These are phyloP conservation scores for Daubentonia madagascariensis DNA, from an alignment of 2,113 vertebrate genomes.

Conservation along the genomic window DNA sequence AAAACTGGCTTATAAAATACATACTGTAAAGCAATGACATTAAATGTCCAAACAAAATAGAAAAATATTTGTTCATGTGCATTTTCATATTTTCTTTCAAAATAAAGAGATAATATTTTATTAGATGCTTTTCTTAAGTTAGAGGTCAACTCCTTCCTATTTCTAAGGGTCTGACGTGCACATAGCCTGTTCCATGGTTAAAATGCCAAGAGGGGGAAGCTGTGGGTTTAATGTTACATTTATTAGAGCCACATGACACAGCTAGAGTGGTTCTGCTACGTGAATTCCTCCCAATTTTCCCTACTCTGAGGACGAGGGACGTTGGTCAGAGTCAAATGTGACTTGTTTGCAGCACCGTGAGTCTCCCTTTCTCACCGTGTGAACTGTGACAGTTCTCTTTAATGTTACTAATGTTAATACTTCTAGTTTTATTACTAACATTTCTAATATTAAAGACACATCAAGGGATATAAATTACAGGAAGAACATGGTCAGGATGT, in stretches of 20 bases:
- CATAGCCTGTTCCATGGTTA: background rate
- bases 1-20: background rate
- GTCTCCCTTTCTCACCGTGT: no score
- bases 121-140: background rate
- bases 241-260: no score
- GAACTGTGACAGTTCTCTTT: no score
- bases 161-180: no score
- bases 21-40: background rate
- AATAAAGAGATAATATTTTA: background rate
- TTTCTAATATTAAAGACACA: background rate
- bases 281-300: background rate
- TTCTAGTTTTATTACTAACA: no score
- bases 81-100: background rate
- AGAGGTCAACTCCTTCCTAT: background rate
- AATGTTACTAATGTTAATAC: no score
- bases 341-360: no score
- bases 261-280: fast-evolving
- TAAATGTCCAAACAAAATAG: background rate
- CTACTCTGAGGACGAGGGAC: fast-evolving
- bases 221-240: no score
- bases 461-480: no score
- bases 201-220: background rate
- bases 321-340: background rate
- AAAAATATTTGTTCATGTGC: background rate
- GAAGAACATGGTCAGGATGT: background rate